Evolutionary conservation across 2,113 vertebrate species (phyloP), one percentile per base, ranked within the genome.

Genomic region (Xerus inauris): DNA sequence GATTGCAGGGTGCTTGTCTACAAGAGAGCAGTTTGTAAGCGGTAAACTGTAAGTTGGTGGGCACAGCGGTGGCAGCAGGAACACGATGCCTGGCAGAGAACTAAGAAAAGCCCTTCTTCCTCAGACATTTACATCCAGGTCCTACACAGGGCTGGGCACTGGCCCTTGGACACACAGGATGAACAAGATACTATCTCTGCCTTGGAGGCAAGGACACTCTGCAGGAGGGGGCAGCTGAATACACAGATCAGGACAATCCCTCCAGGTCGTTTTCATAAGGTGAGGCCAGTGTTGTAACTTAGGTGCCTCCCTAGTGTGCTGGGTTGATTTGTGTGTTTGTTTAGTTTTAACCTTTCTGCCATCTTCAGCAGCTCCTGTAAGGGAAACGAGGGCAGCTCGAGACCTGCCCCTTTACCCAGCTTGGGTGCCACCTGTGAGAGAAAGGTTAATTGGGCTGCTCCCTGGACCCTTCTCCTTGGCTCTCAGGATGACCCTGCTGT

Each of bases 261-360:
- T 67, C 19, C 0, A 45, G 86, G 45, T 5, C 0, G n/a, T 49
- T 64, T 57, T 9, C 1, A 3, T 3, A 38, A 42, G 3, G n/a
- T 9, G 1, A 4, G 5, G 75, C 77, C 30, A 1, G 28, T 3
- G 32, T 16, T 45, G 32, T 42, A 22, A 13, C 51, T 24, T 6
- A 6, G 69, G 0, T 0, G 3, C 28, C 35, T 4, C 38, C 64
- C 0, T 2, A 4, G n/a, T 2, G 10, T 17, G 4, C 5, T 7
- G 42, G 26, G 49, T 35, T 45, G 3, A 8, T 38, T 45, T 19
- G 28, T 9, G 5, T 30, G 28, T 71, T 71, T 71, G 20, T 28
- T 54, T 92, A 42, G 75, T 87, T 94, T 72, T 30, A n/a, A 30
- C 62, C 9, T 45, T 35, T 57, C 69, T 83, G 45, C 69, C 79